Percentiles rank a stretch among this genome's conserved stretches.
Evolutionary conservation across 2,888 invertebrate species (phyloP).

Genomic region (Zhuqinia jingwanae): DNA sequence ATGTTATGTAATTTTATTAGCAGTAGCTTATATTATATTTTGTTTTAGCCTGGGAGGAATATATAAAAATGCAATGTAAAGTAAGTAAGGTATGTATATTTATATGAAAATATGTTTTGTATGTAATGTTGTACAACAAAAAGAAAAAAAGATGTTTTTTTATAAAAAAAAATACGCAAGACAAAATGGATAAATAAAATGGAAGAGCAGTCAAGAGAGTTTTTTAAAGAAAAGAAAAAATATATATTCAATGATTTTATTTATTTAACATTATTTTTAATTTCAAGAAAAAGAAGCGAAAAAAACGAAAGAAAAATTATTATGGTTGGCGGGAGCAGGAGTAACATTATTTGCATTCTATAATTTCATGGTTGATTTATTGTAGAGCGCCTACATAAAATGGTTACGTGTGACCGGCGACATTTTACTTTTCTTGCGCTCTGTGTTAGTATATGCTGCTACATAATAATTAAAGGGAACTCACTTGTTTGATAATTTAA

Average conservation of each 20-base stretch:
- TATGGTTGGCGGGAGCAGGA: no score
- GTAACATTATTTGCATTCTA: no score
- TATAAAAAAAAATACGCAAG: slow-evolving; percentile 7
- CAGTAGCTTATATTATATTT: no score
- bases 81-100: no score
- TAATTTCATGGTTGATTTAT: no score
- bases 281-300: no score
- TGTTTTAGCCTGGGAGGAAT: slow-evolving; percentile 4
- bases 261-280: background rate
- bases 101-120: slow-evolving; percentile 14
- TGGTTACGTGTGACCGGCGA: no score
- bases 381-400: no score
- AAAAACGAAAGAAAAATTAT: no score
- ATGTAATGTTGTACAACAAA: slow-evolving; percentile 39
- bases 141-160: background rate
- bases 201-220: slow-evolving; percentile 4
- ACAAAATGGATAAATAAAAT: slow-evolving; percentile 14
- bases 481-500: background rate
- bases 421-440: no score
- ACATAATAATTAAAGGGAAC: background rate
- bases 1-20: background rate
- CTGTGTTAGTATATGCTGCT: no score
- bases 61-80: slow-evolving; percentile 63
- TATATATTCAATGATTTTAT: background rate
- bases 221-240: background rate